These are phyloP conservation scores for Novumbra hubbsi DNA, from an alignment of 2,797 vertebrate species.

Conservation along the genomic window DNA sequence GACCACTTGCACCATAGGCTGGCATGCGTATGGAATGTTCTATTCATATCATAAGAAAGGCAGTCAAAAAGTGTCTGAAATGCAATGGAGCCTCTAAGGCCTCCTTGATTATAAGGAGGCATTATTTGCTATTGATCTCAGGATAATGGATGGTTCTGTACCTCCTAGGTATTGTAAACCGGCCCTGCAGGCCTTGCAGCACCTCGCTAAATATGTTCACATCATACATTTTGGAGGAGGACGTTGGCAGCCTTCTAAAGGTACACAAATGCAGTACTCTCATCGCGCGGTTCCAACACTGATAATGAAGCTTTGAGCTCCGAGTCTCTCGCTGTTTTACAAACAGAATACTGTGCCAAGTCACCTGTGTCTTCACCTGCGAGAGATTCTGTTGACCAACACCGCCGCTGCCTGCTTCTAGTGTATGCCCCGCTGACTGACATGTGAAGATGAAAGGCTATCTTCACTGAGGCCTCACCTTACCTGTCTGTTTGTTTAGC, in stretches of 20 bases:
- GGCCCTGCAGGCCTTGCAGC: background rate
- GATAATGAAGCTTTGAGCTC: background rate
- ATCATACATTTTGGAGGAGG: background rate
- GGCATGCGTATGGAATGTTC: no score
- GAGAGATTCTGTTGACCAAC: background rate
- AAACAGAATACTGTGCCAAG: background rate
- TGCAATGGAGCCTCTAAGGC: background rate
- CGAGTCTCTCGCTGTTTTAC: background rate
- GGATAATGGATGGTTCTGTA: background rate
- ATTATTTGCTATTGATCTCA: constrained; percentile 16
- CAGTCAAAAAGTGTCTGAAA: no score
- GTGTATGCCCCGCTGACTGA: background rate
- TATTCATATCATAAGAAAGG: no score
- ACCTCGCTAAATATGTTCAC: background rate
- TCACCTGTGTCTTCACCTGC: background rate
- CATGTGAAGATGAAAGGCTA: background rate
- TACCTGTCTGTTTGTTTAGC: background rate
- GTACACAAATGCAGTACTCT: background rate
- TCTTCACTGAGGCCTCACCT: background rate
- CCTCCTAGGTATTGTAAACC: background rate
- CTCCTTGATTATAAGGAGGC: background rate
- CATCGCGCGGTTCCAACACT: background rate
- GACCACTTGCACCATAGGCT: no score
- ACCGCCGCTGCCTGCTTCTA: background rate
- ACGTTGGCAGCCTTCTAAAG: background rate